Percentiles rank a stretch among this genome's conserved stretches.
phyloP scores from a whole-genome alignment of 53 echinoderm and acorn worm species.

The Crossaster papposus region DNA sequence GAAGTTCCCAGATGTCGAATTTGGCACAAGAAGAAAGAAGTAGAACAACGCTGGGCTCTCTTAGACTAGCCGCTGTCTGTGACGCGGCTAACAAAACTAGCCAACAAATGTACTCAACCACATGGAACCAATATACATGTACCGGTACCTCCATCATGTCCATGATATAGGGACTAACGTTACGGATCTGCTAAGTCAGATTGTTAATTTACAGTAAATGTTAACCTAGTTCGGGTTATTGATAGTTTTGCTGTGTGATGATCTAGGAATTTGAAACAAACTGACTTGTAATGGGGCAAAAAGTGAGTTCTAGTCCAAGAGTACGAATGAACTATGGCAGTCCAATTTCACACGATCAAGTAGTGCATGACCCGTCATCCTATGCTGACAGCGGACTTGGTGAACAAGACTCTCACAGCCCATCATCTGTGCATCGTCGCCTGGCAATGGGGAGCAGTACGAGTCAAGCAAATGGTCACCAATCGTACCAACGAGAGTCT shows the following conservation, averaged over 20 bases:
- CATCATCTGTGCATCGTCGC: constrained; percentile 56
- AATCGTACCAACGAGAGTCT: constrained; percentile 62
- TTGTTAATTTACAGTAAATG: no score
- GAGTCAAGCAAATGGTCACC: constrained; percentile 59
- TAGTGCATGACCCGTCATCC: constrained; percentile 55
- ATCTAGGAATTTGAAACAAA: not conserved
- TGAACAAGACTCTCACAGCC: constrained; percentile 23
- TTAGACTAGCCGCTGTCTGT: no score
- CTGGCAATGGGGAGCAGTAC: constrained; percentile 68
- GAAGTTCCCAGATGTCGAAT: no score
- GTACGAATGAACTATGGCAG: constrained; percentile 67
- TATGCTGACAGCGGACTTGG: constrained; percentile 6
- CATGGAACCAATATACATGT: no score
- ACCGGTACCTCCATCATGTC: no score
- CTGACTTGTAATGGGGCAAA: constrained; percentile 79
- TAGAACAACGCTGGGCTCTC: no score
- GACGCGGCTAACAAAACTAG: no score
- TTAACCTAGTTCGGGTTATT: no score
- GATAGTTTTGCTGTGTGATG: not conserved
- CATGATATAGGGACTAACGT: no score
- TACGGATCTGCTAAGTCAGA: no score
- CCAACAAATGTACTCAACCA: no score
- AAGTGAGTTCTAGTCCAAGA: constrained; percentile 95
- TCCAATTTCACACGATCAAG: constrained; percentile 56
- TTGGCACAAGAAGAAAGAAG: no score